phyloP scores from a whole-genome alignment of 2,113 vertebrate species.

The Scolopax mira region DNA sequence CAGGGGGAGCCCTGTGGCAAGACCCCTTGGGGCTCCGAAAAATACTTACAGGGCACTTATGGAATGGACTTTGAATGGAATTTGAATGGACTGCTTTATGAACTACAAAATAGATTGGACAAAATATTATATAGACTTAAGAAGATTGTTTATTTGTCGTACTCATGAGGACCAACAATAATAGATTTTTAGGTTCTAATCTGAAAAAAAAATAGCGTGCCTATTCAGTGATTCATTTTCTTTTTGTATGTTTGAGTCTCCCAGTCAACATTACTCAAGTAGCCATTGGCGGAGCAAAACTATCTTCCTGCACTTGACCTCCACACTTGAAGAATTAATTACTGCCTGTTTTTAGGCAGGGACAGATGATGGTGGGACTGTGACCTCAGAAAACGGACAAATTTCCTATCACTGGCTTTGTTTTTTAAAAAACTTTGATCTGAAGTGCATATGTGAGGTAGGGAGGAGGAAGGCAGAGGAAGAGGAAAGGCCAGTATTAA shows the following conservation, averaged over 20 bases:
- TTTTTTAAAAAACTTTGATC: slow-evolving; percentile 21
- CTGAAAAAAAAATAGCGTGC: neutral
- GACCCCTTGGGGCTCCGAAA: neutral
- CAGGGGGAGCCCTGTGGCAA: neutral
- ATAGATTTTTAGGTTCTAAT: neutral
- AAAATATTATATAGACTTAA: neutral
- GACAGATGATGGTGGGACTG: neutral
- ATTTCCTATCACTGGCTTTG: neutral
- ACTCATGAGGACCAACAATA: neutral
- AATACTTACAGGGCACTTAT: neutral
- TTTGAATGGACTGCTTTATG: neutral
- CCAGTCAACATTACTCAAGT: neutral
- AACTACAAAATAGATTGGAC: neutral
- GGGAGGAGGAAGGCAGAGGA: slow-evolving; percentile 31
- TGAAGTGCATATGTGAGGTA: neutral
- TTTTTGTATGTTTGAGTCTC: neutral
- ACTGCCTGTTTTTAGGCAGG: neutral
- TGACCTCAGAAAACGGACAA: neutral
- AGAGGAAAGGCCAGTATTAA: slow-evolving; percentile 16
- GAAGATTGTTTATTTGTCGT: neutral
- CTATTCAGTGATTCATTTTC: neutral
- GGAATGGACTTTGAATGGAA: no score
- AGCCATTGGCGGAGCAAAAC: neutral
- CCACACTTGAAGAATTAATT: neutral
- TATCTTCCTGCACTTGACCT: neutral